A percentile compares a stretch with the other conserved stretches of the same genome.
Evolutionary conservation across 2,113 vertebrate genomes (phyloP).

Genomic region (Megalops atlanticus): DNA sequence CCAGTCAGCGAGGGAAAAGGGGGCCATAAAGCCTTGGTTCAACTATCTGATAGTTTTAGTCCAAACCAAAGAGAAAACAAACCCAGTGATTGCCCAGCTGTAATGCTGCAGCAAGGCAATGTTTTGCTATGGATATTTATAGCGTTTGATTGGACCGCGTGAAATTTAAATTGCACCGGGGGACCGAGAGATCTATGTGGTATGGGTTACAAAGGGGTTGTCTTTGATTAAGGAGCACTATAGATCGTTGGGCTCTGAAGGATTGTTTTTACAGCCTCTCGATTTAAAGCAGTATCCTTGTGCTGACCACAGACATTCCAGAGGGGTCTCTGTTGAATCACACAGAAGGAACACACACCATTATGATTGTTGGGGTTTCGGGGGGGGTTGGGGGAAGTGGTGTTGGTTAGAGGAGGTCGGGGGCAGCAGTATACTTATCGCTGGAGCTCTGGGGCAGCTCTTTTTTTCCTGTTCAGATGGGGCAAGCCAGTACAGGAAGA

Average conservation of each 20-base stretch:
- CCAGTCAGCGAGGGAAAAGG: background rate
- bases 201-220: background rate
- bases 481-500: background rate
- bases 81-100: background rate
- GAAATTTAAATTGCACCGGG: background rate
- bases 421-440: too few species aligned
- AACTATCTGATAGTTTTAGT: background rate
- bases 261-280: background rate
- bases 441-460: background rate
- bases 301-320: background rate
- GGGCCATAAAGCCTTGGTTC: background rate
- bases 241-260: background rate
- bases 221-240: conserved; percentile 41
- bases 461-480: background rate
- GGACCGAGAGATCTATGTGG: background rate
- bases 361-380: background rate
- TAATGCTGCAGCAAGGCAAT: background rate
- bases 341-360: background rate
- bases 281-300: background rate
- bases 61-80: conserved; percentile 9
- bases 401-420: too few species aligned
- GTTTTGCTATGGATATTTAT: conserved; percentile 3
- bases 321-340: background rate
- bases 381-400: background rate
- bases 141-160: background rate